phyloP scores from a whole-genome alignment of 2,797 vertebrate genomes.

The Micropoecilia bifurca region DNA sequence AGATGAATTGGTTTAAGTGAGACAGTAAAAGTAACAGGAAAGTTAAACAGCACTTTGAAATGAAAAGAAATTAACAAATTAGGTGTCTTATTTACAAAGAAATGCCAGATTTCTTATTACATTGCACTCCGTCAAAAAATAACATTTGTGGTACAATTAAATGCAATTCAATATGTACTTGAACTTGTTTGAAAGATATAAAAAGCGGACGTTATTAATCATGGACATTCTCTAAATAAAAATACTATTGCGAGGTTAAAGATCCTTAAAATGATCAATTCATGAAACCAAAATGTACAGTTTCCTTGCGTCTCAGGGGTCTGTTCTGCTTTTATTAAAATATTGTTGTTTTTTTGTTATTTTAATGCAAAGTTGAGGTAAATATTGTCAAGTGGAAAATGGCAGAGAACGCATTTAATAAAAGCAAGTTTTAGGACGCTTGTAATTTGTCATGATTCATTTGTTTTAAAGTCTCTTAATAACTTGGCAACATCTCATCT shows the following conservation, averaged over 20 bases:
- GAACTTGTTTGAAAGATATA: background rate
- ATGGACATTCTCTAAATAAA: background rate
- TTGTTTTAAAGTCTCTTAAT: background rate
- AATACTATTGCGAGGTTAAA: background rate
- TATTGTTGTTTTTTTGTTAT: background rate
- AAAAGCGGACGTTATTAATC: background rate
- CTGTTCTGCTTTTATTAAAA: background rate
- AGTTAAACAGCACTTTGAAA: background rate
- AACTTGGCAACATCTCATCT: background rate
- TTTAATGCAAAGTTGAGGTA: background rate
- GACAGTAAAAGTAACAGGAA: background rate
- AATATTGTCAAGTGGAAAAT: background rate
- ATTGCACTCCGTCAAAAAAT: background rate
- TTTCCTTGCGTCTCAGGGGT: background rate
- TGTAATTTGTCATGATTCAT: background rate
- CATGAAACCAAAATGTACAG: background rate
- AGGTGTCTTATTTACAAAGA: background rate
- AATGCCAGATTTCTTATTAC: background rate
- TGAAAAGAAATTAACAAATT: background rate
- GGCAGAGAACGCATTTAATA: background rate
- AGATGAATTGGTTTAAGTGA: background rate
- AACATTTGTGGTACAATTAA: background rate
- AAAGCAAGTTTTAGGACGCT: background rate
- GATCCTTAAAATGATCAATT: background rate
- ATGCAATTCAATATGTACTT: background rate